These are phyloP conservation scores for Corythornis cristatus DNA, from an alignment of 2,113 vertebrate genomes.

Conservation along the genomic window DNA sequence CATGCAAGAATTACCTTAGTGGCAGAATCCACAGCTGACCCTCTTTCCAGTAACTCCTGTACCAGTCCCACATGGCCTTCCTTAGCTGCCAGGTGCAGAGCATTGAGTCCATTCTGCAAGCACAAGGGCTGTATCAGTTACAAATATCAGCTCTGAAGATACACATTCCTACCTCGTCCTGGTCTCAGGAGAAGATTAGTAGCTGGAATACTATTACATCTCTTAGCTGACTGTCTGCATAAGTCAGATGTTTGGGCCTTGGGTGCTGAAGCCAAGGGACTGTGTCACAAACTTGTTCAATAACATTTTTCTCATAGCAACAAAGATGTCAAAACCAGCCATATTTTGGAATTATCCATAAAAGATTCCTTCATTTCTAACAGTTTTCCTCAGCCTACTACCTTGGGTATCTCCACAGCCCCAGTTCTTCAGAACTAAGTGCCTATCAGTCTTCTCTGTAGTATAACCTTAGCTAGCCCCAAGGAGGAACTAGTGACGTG, in stretches of 20 bases:
- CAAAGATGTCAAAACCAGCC: neutral
- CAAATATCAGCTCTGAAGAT: neutral
- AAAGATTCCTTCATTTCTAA: neutral
- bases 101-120: constrained; percentile 96
- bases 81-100: constrained; percentile 95
- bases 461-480: neutral
- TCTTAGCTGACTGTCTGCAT: neutral
- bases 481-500: neutral
- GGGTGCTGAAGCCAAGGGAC: neutral
- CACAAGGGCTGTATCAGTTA: constrained; percentile 43
- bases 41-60: constrained; percentile 93
- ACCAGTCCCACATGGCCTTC: constrained; percentile 96
- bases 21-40: constrained; percentile 89
- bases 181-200: neutral
- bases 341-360: neutral
- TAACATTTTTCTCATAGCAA: constrained; percentile 22
- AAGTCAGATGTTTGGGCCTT: neutral
- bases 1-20: constrained; percentile 84
- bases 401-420: neutral
- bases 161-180: neutral
- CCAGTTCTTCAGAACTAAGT: neutral
- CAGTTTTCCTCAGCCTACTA: neutral
- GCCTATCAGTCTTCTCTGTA: neutral
- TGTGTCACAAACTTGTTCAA: neutral
- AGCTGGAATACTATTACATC: neutral